Evolutionary conservation across 2,888 invertebrate genomes (phyloP).

Genomic region (Gibbula magus): DNA sequence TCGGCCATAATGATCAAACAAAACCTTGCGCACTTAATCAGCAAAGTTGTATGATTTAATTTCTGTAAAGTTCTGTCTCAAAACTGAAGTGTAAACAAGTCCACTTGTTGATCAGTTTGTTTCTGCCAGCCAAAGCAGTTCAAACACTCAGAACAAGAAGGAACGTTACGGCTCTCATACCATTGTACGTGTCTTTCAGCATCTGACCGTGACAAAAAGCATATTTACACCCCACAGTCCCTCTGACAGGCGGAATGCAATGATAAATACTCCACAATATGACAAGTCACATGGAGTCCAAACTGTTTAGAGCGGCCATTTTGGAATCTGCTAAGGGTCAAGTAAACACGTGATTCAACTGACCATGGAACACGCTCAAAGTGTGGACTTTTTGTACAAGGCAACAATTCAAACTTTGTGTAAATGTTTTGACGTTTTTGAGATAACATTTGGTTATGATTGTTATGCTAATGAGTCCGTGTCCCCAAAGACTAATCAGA

Average conservation of each 20-base stretch:
- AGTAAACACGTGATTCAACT: background rate
- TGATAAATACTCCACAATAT: background rate
- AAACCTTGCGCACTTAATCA: no score
- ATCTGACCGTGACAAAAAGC: constrained; percentile 8
- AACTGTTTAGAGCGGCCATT: no score
- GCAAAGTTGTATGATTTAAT: no score
- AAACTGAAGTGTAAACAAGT: constrained; percentile 64
- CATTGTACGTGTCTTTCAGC: no score
- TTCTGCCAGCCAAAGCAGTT: background rate
- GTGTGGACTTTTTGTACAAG: background rate
- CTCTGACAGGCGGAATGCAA: constrained; percentile 9
- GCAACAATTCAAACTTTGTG: background rate
- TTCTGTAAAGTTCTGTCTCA: no score
- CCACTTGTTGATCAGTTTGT: background rate
- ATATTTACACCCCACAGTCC: background rate
- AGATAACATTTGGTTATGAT: background rate
- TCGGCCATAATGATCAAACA: no score
- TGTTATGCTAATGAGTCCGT: background rate
- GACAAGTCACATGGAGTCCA: background rate
- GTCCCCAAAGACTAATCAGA: background rate
- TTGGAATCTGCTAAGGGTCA: background rate
- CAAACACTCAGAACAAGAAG: no score
- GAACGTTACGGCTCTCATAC: no score
- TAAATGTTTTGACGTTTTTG: background rate
- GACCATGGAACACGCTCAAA: background rate